Conservation (phyloP, 2,113 vertebrate genomes). For the Prietella phreatophila region DNA sequence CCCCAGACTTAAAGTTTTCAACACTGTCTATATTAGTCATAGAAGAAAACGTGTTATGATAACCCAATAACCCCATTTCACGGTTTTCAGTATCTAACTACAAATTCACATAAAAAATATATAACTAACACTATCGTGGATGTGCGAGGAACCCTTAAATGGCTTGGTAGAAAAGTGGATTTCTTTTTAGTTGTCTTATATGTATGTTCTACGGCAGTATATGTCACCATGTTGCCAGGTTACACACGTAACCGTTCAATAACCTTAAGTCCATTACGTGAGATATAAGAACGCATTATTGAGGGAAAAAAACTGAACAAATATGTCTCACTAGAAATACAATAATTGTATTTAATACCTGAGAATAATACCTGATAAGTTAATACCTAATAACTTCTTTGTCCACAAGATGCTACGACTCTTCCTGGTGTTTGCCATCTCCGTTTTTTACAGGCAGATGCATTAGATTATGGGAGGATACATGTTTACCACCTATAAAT, state of each 20-base stretch:
- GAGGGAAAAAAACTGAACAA: background rate
- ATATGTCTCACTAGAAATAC: background rate
- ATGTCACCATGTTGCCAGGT: background rate
- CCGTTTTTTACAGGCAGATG: background rate
- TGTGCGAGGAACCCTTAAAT: background rate
- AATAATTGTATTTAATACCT: background rate
- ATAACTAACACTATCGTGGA: background rate
- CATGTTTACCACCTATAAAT: too few species aligned
- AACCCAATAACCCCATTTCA: background rate
- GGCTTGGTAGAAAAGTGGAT: background rate
- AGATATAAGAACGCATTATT: background rate
- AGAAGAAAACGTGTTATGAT: too few species aligned
- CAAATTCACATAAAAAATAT: background rate
- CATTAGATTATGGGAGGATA: background rate
- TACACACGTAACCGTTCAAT: too few species aligned
- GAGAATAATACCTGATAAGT: too few species aligned
- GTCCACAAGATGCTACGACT: background rate
- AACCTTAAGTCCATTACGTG: too few species aligned
- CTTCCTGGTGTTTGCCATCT: background rate
- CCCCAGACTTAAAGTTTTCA: conserved; percentile 19
- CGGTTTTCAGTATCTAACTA: background rate
- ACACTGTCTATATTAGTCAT: background rate
- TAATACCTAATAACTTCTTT: too few species aligned
- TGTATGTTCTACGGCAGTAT: background rate
- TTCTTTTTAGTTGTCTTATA: background rate